phyloP scores from a whole-genome alignment of 2,888 invertebrate species.

The Silvanus unidentatus region DNA sequence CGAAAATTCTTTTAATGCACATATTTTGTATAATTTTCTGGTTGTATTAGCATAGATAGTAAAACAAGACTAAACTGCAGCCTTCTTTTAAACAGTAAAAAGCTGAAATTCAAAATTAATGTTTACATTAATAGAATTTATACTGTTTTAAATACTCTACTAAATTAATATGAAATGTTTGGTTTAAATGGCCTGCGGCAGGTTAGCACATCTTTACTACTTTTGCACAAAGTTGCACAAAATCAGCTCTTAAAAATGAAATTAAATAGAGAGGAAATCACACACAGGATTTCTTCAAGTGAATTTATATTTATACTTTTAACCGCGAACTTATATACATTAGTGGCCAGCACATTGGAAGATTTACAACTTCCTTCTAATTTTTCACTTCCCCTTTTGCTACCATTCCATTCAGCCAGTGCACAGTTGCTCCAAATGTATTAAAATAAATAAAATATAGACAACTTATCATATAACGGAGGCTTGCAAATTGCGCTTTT shows the following conservation, averaged over 20 bases:
- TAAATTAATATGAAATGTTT: not conserved
- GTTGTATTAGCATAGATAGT: no score
- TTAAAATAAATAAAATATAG: no score
- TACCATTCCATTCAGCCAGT: no score
- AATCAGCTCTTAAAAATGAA: not conserved
- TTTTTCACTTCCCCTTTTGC: conserved; percentile 8
- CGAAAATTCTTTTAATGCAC: no score
- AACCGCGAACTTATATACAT: not conserved
- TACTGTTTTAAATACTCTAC: not conserved
- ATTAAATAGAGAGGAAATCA: not conserved
- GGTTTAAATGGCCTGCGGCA: conserved; percentile 1
- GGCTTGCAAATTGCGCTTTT: conserved; percentile 20
- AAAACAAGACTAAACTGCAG: no score
- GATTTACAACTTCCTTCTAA: conserved; percentile 12
- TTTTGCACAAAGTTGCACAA: no score
- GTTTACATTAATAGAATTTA: conserved; percentile 3
- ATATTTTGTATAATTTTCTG: no score
- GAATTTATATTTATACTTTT: conserved; percentile 4
- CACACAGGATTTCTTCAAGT: not conserved
- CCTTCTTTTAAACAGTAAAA: no score
- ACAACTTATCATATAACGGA: conserved; percentile 7
- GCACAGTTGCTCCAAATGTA: no score
- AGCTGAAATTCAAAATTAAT: not conserved
- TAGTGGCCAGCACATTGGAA: conserved; percentile 1
- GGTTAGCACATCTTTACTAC: no score